Conservation (phyloP, 2,113 vertebrate genomes). For the Atherinomorus stipes region DNA sequence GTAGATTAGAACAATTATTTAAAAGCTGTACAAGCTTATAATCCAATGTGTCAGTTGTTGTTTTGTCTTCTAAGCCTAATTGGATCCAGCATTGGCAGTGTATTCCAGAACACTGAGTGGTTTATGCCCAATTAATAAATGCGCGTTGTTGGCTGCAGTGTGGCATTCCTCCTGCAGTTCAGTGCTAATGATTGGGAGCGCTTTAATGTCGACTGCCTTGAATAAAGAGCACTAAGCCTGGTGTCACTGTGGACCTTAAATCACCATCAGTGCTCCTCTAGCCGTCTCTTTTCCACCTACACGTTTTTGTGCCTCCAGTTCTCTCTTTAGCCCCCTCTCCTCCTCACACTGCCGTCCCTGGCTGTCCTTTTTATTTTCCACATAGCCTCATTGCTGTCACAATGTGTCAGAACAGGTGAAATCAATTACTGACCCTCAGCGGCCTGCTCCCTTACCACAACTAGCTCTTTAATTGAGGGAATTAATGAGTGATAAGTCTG, state of each 20-base stretch:
- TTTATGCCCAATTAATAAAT: constrained; percentile 74
- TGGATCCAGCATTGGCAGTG: constrained; percentile 60
- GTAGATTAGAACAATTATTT: constrained; percentile 52
- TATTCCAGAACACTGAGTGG: constrained; percentile 51
- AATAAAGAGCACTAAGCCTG: constrained; percentile 66
- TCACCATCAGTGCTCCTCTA: constrained; percentile 54
- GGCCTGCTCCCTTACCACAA: constrained; percentile 58
- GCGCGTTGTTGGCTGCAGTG: constrained; percentile 49
- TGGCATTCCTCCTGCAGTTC: constrained; percentile 65
- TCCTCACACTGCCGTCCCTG: constrained; percentile 27
- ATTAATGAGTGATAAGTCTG: constrained; percentile 74
- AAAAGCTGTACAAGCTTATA: constrained; percentile 24
- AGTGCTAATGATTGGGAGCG: constrained; percentile 68
- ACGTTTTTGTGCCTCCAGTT: constrained; percentile 27
- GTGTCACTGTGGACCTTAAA: constrained; percentile 65
- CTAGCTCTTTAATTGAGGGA: constrained; percentile 73
- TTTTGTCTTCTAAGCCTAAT: constrained; percentile 64
- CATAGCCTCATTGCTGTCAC: constrained; percentile 53
- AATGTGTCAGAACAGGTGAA: constrained; percentile 78
- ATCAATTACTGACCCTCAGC: constrained; percentile 76
- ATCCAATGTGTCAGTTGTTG: constrained; percentile 56
- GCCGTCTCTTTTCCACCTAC: constrained; percentile 45
- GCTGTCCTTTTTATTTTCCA: constrained; percentile 55
- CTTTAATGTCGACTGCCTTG: constrained; percentile 70
- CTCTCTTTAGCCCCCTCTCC: not conserved